Base-by-base conservation (phyloP, 2,888 invertebrate genomes). In the Hemaris fuciformis region DNA sequence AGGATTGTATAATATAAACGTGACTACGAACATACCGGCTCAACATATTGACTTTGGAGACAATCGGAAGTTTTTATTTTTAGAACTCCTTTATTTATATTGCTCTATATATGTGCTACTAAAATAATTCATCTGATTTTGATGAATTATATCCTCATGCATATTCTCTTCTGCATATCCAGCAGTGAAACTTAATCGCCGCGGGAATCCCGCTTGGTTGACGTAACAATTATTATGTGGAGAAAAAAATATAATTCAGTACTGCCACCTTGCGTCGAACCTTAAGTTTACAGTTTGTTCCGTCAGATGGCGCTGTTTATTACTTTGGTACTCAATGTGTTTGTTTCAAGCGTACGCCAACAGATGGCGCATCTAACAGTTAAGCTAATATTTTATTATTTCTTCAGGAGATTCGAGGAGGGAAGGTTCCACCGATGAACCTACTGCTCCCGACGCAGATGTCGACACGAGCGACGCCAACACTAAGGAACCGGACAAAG, bases 351-450 rank as follows among this genome's bases (percentile, higher is more conserved):
- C n/a, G 3, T 5, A 41, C 13, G n/a, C 7, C 25, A 25, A 46
- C 23, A 46, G 46, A 25, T 23, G n/a, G 23, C 25, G 46, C n/a
- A n/a, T 5, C 23, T 10, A n/a, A 0, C 22, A 23, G 22, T 23
- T 56, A 3, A 2, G 7, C 3, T 56, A 8, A 20, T 1, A 10
- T 56, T 10, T 6, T 8, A 13, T 42, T 27, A 18, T 61, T 23
- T 63, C 64, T 60, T 0, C 82, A 91, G 91, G 88, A 70, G 91
- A 92, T 65, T 79, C 90, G 10, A 77, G 85, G 56, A 79, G 91
- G 27, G 91, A 92, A 68, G 91, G 92, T 2, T 91, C 91, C 0
- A 85, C 86, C 0, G 92, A 92, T 10, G 92, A 92, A 69, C 84
- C 84, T 60, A 73, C 84, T 0, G 85, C 88, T n/a, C 84, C 86